A percentile compares a stretch with the other conserved stretches of the same genome.
phyloP scores from a whole-genome alignment of 37 sponge, comb jelly and placozoan genomes.

The Tethya wilhelma region DNA sequence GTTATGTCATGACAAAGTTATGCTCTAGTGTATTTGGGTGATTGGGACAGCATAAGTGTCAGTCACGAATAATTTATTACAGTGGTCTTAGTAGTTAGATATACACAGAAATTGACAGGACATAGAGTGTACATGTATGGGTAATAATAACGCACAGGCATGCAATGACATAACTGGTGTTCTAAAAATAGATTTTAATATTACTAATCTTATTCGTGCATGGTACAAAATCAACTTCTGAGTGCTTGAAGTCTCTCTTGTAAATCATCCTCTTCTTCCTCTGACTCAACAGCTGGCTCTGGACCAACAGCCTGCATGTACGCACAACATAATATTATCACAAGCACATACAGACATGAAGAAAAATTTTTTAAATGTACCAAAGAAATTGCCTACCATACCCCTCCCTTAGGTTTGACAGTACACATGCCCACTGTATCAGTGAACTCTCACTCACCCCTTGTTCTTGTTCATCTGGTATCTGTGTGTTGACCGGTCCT shows the following conservation, averaged over 20 bases:
- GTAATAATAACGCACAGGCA: background rate
- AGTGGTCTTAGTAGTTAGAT: too few species aligned
- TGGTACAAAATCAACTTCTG: slow-evolving; percentile 25
- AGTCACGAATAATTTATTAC: too few species aligned
- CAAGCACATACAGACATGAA: background rate
- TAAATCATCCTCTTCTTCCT: slow-evolving; percentile 45
- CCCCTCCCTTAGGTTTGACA: too few species aligned
- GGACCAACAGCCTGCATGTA: slow-evolving; percentile 18
- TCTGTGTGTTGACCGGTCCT: slow-evolving; percentile 22
- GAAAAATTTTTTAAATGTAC: background rate
- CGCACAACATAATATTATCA: background rate
- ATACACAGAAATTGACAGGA: too few species aligned
- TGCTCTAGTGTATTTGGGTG: too few species aligned
- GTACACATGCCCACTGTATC: too few species aligned
- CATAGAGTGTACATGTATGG: too few species aligned
- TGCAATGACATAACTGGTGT: background rate
- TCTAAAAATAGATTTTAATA: background rate
- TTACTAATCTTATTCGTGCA: background rate
- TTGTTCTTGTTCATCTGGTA: slow-evolving; percentile 9
- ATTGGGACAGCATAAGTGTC: too few species aligned
- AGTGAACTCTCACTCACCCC: slow-evolving; percentile 13
- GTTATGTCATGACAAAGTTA: too few species aligned
- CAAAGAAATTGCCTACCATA: background rate
- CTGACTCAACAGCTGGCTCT: slow-evolving; percentile 1
- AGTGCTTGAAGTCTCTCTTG: slow-evolving; percentile 50